A percentile compares a stretch with the other conserved stretches of the same genome.
These are phyloP conservation scores for Podotricha telesiphe DNA, from an alignment of 2,888 invertebrate genomes.

Conservation along the genomic window DNA sequence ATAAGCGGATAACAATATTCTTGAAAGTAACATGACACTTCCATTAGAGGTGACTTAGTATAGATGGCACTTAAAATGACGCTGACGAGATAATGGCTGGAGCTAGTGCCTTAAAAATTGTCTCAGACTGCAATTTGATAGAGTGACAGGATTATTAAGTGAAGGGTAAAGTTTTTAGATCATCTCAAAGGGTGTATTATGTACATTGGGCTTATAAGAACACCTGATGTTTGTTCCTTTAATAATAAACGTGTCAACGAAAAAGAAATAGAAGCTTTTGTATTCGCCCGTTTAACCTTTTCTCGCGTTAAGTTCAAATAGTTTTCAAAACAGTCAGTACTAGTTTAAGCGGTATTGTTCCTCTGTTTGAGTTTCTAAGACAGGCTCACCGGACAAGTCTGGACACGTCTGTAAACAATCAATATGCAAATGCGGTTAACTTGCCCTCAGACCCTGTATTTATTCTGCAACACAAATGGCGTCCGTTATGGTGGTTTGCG, in stretches of 20 bases:
- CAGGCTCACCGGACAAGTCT: conserved; percentile 32
- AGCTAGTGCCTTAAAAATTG: conserved; percentile 40
- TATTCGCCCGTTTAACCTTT: background rate
- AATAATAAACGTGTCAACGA: conserved; percentile 35
- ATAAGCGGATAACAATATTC: conserved; percentile 35
- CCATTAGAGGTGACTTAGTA: conserved; percentile 62
- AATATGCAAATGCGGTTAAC: conserved; percentile 70
- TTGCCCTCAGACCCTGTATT: conserved; percentile 46
- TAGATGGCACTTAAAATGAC: conserved; percentile 57
- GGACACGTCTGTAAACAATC: conserved; percentile 68
- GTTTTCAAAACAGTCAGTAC: conserved; percentile 8
- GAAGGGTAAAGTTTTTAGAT: conserved; percentile 34
- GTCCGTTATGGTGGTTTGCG: conserved; percentile 35
- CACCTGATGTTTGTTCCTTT: conserved; percentile 37
- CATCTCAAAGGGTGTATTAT: conserved; percentile 37
- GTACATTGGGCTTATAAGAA: conserved; percentile 28
- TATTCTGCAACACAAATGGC: conserved; percentile 42
- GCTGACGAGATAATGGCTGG: conserved; percentile 47
- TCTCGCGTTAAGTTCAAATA: background rate
- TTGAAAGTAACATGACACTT: conserved; percentile 61
- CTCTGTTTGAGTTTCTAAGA: conserved; percentile 33
- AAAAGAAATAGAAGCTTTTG: background rate
- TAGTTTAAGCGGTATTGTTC: conserved; percentile 5
- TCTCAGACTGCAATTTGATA: conserved; percentile 34
- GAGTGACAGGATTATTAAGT: conserved; percentile 30